Evolutionary conservation across 2,888 invertebrate genomes (phyloP), one percentile per base, ranked within the genome.

Genomic region (Hypolimnas misippus): DNA sequence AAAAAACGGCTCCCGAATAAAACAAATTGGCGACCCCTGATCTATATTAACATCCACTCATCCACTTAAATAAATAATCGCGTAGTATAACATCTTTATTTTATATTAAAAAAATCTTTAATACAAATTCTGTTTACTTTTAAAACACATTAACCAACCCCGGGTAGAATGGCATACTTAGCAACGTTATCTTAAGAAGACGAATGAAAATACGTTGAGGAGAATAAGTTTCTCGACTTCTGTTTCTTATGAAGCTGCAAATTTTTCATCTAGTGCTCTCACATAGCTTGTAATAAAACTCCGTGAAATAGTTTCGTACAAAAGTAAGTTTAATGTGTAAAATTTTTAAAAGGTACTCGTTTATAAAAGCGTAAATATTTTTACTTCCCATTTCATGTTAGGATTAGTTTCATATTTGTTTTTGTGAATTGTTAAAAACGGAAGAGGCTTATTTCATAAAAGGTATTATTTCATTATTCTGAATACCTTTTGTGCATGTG

Each of bases 211-310:
- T 5, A 46, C 44, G 21, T 19, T 21, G 17, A 46, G 19, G n/a
- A 42, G 33, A 55, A 31, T 56, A 46, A 56, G 35, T 49, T 46
- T 21, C 49, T 49, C 31, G 29, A 44, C 56, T 44, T 57, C 31
- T 57, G 56, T 44, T 46, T 57, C 56, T 57, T 46, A 33, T 31
- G 56, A 57, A 57, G 42, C 46, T 44, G 56, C 46, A 49, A 57
- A 57, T 46, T 46, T 57, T 57, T 57, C 56, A 57, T 46, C 56
- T 14, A 44, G 33, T 57, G 33, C 56, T 46, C 46, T 46, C 56
- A 46, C 56, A 46, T 29, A 49, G 49, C 49, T 49, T 49, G 49
- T 49, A 29, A 49, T 49, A 49, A 49, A 49, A 49, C 49, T 49
- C 49, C 49, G 29, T 49, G 29, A 49, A 49, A 49, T 49, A 49